Percentiles rank a stretch among this genome's conserved stretches.
Conservation (phyloP, 2,113 vertebrate genomes). For the Festucalex cinctus region DNA sequence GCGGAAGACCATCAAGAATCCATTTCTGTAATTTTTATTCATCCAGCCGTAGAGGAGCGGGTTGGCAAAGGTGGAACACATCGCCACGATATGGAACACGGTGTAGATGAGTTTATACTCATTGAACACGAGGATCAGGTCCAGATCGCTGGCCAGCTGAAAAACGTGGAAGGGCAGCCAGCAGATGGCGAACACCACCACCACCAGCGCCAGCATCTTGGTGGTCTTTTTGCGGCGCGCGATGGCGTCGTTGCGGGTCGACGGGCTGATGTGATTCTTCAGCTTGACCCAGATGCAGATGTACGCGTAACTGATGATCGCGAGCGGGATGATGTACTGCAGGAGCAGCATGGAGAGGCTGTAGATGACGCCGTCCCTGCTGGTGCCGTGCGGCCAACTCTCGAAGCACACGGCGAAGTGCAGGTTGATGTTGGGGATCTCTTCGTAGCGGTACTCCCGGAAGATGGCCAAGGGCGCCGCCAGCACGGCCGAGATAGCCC, state of each 20-base stretch:
- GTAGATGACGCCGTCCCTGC: conserved; percentile 85
- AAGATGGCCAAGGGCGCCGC: conserved; percentile 87
- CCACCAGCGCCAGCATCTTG: conserved; percentile 87
- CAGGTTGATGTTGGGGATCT: conserved; percentile 83
- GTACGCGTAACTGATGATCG: conserved; percentile 87
- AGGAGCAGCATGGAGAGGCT: conserved; percentile 88
- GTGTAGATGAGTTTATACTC: conserved; percentile 91
- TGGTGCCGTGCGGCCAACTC: conserved; percentile 83
- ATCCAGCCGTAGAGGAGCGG: conserved; percentile 92
- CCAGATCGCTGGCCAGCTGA: conserved; percentile 86
- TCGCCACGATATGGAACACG: conserved; percentile 85
- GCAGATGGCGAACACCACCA: conserved; percentile 84
- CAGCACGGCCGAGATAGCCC: conserved; percentile 79
- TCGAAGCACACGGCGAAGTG: conserved; percentile 85
- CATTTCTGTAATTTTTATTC: conserved; percentile 92
- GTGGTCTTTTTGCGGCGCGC: conserved; percentile 83
- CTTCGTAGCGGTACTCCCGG: conserved; percentile 82
- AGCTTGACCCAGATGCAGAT: conserved; percentile 90
- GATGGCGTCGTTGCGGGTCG: conserved; percentile 76
- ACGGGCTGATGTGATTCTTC: conserved; percentile 85
- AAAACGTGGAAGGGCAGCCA: conserved; percentile 90
- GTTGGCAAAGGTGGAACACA: conserved; percentile 90
- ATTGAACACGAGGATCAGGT: conserved; percentile 80
- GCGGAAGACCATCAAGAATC: conserved; percentile 87
- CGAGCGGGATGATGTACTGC: conserved; percentile 83